Evolutionary conservation across 2,113 vertebrate species (phyloP), one percentile per base, ranked within the genome.

Genomic region (Ammodytes marinus): DNA sequence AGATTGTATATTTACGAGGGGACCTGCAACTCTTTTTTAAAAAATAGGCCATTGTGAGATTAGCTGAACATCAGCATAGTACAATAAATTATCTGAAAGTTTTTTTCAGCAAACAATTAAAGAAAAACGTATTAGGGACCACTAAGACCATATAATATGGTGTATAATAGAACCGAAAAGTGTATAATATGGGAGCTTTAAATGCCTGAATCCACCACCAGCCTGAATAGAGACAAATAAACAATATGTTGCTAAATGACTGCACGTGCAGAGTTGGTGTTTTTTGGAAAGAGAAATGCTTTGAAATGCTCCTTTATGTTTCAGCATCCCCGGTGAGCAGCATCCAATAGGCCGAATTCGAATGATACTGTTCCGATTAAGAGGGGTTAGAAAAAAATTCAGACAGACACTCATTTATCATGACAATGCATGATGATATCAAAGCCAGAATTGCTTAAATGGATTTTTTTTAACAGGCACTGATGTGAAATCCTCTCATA

Each of bases 161-260:
- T n/a, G n/a, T n/a, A n/a, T n/a, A n/a, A n/a, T n/a, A n/a, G n/a
- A n/a, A n/a, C n/a, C n/a, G n/a, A n/a, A n/a, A n/a, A n/a, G n/a
- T n/a, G n/a, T n/a, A n/a, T n/a, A n/a, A n/a, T n/a, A n/a, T n/a
- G n/a, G n/a, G n/a, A n/a, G n/a, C n/a, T n/a, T n/a, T n/a, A n/a
- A 88, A 91, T 86, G 67, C 79, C 61, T 68, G 17, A 12, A 42
- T 19, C 43, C 14, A 57, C 46, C 46, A 81, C 8, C 64, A 79
- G 67, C 14, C 55, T 19, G 37, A 65, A 40, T 37, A 72, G 35
- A 69, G 14, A 79, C 82, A 92, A 91, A 91, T 82, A 85, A 89
- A 90, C 85, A 88, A 80, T 13, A 12, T 4, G 27, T 69, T 80
- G 88, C 69, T 74, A 90, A 89, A 86, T 75, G 59, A 64, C n/a